A percentile compares a stretch with the other conserved stretches of the same genome.
phyloP scores from a whole-genome alignment of 2,797 vertebrate genomes.

The Rhinatrema bivittatum region DNA sequence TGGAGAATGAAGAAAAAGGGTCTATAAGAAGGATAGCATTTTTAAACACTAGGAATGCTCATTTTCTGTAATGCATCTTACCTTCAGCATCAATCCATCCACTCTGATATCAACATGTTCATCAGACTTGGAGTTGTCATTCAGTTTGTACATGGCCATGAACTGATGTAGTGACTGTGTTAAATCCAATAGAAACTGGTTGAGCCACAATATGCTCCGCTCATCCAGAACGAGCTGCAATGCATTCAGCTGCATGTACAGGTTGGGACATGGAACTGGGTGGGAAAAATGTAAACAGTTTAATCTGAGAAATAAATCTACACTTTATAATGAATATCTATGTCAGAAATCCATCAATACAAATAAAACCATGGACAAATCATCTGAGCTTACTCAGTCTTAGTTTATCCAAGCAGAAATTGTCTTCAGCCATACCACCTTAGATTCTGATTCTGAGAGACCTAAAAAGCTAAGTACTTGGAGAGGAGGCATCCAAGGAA shows the following conservation, averaged over 20 bases:
- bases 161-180: slow-evolving; percentile 94
- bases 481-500: too few species aligned
- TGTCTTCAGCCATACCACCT: too few species aligned
- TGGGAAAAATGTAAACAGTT: too few species aligned
- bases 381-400: too few species aligned
- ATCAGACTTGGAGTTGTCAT: slow-evolving; percentile 88
- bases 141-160: slow-evolving; percentile 94
- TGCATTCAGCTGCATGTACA: slow-evolving; percentile 91
- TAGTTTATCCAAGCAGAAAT: too few species aligned
- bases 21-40: too few species aligned
- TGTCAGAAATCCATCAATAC: neutral
- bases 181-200: slow-evolving; percentile 90
- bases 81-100: slow-evolving; percentile 96
- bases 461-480: too few species aligned
- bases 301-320: slow-evolving; percentile 13
- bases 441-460: too few species aligned
- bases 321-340: neutral
- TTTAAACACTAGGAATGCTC: too few species aligned
- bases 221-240: slow-evolving; percentile 91
- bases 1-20: too few species aligned
- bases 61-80: too few species aligned
- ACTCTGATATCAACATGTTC: slow-evolving; percentile 91
- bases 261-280: slow-evolving; percentile 88
- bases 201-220: slow-evolving; percentile 92
- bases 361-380: too few species aligned